phyloP scores from a whole-genome alignment of 2,113 vertebrate species.

The Harpagus bidentatus region DNA sequence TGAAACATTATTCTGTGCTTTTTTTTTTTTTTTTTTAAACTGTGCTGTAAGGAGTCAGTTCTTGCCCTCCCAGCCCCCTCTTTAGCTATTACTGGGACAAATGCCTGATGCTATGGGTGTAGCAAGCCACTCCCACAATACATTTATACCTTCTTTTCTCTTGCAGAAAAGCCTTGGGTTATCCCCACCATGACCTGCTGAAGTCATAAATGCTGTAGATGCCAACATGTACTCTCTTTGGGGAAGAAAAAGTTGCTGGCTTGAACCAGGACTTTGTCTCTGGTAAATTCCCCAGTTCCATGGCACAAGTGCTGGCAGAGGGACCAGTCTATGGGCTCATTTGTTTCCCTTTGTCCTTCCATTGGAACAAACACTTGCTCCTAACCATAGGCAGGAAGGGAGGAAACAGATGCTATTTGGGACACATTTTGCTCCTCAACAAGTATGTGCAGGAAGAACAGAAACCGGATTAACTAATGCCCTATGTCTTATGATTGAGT shows the following conservation, averaged over 20 bases:
- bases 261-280: neutral
- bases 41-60: neutral
- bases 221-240: neutral
- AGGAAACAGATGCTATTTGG: neutral
- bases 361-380: neutral
- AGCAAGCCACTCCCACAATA: neutral
- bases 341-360: neutral
- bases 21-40: no score
- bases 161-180: neutral
- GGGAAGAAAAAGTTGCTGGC: neutral
- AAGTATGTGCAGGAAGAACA: neutral
- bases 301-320: neutral
- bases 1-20: neutral
- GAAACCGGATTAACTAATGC: neutral
- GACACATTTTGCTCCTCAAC: neutral
- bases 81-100: neutral
- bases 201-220: neutral
- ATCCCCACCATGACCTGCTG: neutral
- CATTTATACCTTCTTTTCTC: neutral
- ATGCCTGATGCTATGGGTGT: neutral
- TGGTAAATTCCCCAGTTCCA: fast-evolving
- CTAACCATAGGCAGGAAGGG: neutral
- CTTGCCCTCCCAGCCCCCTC: neutral
- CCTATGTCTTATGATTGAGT: neutral
- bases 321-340: neutral